Evolutionary conservation across 2,797 vertebrate species (phyloP).

Genomic region (Eulemur rubriventer): DNA sequence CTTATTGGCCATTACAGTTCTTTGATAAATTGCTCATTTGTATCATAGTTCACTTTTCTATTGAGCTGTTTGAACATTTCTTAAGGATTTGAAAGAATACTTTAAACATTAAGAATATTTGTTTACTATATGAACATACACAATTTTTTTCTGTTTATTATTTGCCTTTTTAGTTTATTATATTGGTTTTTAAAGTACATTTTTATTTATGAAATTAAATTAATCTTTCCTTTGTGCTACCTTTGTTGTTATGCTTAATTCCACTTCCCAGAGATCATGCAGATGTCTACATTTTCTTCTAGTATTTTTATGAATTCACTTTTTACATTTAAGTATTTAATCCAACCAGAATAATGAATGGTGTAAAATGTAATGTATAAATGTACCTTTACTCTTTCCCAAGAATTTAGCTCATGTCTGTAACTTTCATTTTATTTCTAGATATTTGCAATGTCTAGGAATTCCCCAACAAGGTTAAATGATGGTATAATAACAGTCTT

Average conservation of each 20-base stretch:
- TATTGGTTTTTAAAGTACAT: neutral
- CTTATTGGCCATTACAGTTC: neutral
- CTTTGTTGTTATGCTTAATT: neutral
- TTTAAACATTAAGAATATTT: conserved; percentile 32
- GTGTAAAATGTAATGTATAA: neutral
- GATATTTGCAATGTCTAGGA: neutral
- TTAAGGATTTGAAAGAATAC: neutral
- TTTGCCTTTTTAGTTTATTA: neutral
- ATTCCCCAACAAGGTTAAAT: neutral
- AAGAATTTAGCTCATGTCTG: conserved; percentile 5
- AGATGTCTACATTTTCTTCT: neutral
- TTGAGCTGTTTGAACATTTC: neutral
- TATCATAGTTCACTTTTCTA: conserved; percentile 10
- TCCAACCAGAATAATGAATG: neutral
- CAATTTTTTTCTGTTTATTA: neutral
- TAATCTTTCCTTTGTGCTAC: neutral
- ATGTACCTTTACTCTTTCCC: neutral
- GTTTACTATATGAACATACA: neutral
- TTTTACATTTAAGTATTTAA: neutral
- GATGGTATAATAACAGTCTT: neutral
- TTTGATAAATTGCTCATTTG: neutral
- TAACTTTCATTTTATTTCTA: conserved; percentile 8
- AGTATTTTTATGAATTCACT: neutral
- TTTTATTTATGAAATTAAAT: conserved; percentile 42
- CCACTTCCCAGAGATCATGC: neutral